Base-by-base conservation (phyloP, 2,888 invertebrate genomes). In the Melanotus villosus region DNA sequence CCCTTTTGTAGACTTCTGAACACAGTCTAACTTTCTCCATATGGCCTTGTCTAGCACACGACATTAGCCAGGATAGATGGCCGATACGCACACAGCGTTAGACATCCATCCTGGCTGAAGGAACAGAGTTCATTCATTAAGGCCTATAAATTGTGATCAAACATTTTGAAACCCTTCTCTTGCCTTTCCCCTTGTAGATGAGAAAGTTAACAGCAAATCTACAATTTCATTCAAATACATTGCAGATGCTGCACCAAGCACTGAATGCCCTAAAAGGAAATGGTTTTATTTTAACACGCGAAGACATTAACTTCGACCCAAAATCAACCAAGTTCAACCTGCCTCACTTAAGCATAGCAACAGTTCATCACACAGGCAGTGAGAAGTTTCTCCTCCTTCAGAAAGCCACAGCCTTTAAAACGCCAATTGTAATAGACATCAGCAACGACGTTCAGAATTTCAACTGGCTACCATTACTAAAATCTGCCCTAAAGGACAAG, bases 321-420 rank as follows among this genome's bases (percentile, higher is more conserved):
- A 80, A 26, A 3, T 7, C 7, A 5, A 26, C 3, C 7, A 26
- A 26, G 7, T 5, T 5, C 4, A 7, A 26, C 84, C 83, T 87
- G 7, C 82, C 81, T 82, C 73, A 80, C 84, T 83, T 87, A 5
- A 87, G 87, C 68, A 85, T 90, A 10, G 80, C 88, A 34, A 84
- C 86, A 2, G 83, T 88, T 18, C 85, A 87, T 23, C 85, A 85
- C 52, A 85, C 86, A 0, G 87, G 86, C 0, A 73, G 82, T 0
- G 90, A 90, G 82, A 87, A 86, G 71, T 66, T 90, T 1, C 85
- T 90, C 0, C 80, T 90, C 10, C 80, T 90, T 32, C 85, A 87
- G 68, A 90, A 89, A 79, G 80, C 85, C 14, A 81, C 85, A 6
- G 84, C 85, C 10, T 82, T 84, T 0, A 85, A 85, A 68, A 86